These are phyloP conservation scores for Falco novaeseelandiae DNA, from an alignment of 2,797 vertebrate species.

Conservation along the genomic window DNA sequence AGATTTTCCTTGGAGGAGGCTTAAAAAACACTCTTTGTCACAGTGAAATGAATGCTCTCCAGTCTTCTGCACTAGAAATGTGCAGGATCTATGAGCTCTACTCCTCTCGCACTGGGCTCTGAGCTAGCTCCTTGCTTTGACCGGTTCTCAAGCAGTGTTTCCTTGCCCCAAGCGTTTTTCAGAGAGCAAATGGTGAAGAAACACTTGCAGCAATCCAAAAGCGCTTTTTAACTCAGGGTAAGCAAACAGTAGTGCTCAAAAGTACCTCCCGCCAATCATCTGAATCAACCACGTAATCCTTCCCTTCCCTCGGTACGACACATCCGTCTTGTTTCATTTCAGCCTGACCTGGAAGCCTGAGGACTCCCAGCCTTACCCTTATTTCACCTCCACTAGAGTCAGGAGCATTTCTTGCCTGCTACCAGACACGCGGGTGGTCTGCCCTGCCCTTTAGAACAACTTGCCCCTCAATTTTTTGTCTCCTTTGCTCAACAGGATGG, in stretches of 20 bases:
- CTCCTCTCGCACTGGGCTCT: not conserved
- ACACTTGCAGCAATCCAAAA: not conserved
- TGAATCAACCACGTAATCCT: accelerated
- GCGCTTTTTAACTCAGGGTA: not conserved
- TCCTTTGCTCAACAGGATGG: not conserved
- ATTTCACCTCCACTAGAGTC: not conserved
- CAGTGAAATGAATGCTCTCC: not conserved
- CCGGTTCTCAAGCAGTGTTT: not conserved
- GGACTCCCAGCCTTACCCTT: not conserved
- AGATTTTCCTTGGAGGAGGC: not conserved
- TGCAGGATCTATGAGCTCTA: not conserved
- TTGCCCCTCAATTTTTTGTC: not conserved
- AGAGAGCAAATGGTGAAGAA: not conserved
- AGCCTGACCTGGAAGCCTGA: not conserved
- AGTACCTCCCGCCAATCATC: not conserved
- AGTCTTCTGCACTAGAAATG: not conserved
- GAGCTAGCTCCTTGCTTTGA: not conserved
- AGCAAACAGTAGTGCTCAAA: not conserved
- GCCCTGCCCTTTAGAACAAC: not conserved
- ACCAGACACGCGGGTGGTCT: accelerated
- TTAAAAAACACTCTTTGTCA: not conserved
- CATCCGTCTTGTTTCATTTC: not conserved
- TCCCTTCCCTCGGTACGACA: not conserved
- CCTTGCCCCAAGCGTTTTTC: not conserved
- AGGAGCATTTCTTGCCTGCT: not conserved